Base-by-base conservation (phyloP, 2,888 invertebrate genomes). In the Tetragnatha montana region DNA sequence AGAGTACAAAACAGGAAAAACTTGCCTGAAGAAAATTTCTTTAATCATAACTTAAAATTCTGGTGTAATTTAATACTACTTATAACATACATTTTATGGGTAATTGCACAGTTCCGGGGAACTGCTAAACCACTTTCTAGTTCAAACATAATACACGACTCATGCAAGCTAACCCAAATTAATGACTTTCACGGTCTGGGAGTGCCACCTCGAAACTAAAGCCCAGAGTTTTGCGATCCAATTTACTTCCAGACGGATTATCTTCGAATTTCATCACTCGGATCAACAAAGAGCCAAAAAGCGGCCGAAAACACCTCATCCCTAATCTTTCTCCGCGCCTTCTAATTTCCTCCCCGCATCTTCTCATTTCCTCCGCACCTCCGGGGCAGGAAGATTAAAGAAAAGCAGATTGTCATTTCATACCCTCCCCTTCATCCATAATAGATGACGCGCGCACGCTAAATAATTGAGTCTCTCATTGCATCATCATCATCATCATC, bases 401-500 rank as follows among this genome's bases (percentile, higher is more conserved):
- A 84, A 49, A 73, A 78, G 80, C 73, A 84, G 84, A 74, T 84
- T 88, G 87, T 87, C 87, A 87, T 87, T 87, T 87, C 75, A 87
- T 87, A 81, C 87, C 74, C n/a, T n/a, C n/a, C 21, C 75, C 22
- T 68, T 74, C 74, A 21, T 87, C 60, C 87, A 87, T 87, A 81
- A 87, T 87, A 75, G 81, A 81, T 87, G 75, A 75, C 50, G 49
- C 50, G 87, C 73, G 81, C 73, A 68, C n/a, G 75, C 75, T 80
- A 87, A 87, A 87, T 87, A 87, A 87, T 87, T 87, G 87, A 87
- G 81, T 68, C 50, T n/a, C 35, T 49, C 68, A n/a, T 12, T 50
- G 19, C 68, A 10, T 60, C 60, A 8, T 19, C 70, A 19, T 19
- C 8, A n/a, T 71, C 6, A 6, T 19, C 22, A 47, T 70, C 49